phyloP scores from a whole-genome alignment of 2,797 vertebrate genomes.

The Sphenopsis melanotis region DNA sequence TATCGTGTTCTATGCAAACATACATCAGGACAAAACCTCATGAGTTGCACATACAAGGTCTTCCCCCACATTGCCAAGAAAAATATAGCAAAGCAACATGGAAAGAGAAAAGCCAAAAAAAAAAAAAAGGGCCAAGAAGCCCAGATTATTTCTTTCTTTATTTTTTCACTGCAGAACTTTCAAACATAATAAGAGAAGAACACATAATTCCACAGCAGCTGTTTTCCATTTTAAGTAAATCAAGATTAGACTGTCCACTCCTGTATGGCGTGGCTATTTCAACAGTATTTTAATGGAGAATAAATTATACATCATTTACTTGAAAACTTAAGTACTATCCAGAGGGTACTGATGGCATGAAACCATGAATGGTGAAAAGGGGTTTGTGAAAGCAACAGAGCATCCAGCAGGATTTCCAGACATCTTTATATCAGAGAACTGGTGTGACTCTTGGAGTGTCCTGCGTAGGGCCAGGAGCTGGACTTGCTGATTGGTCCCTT shows the following conservation, averaged over 20 bases:
- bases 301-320: neutral
- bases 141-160: neutral
- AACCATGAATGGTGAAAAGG: neutral
- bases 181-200: neutral
- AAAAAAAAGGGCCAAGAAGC: neutral
- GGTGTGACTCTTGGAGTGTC: neutral
- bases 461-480: fast-evolving
- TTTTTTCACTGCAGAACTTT: neutral
- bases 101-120: neutral
- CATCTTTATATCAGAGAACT: neutral
- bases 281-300: neutral
- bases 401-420: neutral
- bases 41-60: neutral
- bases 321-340: neutral
- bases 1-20: neutral
- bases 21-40: neutral
- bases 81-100: neutral
- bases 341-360: neutral
- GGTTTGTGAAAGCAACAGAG: neutral
- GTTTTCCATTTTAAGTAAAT: neutral
- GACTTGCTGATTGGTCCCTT: neutral
- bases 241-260: neutral
- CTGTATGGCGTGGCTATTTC: neutral
- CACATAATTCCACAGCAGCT: neutral
- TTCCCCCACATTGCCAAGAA: neutral